These are phyloP conservation scores for Okapia johnstoni DNA, from an alignment of 2,113 vertebrate species.

Conservation along the genomic window DNA sequence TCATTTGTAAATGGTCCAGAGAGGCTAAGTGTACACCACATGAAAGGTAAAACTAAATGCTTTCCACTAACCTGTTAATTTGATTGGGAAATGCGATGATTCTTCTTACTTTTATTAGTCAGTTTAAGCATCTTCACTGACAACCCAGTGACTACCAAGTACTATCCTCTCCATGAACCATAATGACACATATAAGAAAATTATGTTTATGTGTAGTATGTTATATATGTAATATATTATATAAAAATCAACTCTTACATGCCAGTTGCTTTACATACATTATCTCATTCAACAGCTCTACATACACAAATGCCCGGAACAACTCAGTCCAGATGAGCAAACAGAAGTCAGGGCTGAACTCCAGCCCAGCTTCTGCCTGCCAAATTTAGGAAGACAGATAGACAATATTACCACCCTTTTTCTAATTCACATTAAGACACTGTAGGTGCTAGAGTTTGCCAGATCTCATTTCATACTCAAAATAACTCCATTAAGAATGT, in stretches of 20 bases:
- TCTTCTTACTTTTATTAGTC: neutral
- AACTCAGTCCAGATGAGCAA: neutral
- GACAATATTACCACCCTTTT: neutral
- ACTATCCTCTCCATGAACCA: neutral
- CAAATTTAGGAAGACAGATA: neutral
- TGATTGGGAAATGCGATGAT: neutral
- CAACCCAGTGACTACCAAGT: neutral
- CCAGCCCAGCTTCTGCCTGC: neutral
- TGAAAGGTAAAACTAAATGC: constrained; percentile 21
- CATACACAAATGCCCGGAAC: neutral
- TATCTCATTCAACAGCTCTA: neutral
- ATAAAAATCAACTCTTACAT: neutral
- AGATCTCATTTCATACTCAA: neutral
- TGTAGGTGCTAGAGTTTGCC: neutral
- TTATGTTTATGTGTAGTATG: neutral
- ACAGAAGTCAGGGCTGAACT: neutral
- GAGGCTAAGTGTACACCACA: neutral
- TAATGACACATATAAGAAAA: neutral
- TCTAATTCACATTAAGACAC: neutral
- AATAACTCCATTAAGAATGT: neutral
- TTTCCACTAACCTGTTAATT: constrained; percentile 32
- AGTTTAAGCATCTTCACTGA: constrained; percentile 10
- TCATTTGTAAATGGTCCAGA: neutral
- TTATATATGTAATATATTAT: neutral
- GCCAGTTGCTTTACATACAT: neutral